Percentiles rank a stretch among this genome's conserved stretches.
These are phyloP conservation scores for Zaprionus camerounensis DNA, from an alignment of 1,140 invertebrate species.

Conservation along the genomic window DNA sequence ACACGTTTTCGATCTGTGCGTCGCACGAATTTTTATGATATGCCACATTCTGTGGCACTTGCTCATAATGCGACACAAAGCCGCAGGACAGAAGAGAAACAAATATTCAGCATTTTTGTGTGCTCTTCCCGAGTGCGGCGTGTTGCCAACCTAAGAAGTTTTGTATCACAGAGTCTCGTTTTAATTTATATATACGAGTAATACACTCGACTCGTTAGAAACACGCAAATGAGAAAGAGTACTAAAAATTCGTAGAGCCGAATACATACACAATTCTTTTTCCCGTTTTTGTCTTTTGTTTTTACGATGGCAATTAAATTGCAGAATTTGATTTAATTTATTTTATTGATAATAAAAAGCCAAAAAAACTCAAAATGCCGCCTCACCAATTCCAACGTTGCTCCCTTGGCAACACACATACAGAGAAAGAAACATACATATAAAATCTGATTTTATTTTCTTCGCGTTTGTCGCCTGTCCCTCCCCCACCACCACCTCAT, in stretches of 20 bases:
- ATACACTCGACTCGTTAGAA: not conserved
- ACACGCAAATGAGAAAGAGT: not conserved
- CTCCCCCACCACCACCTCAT: not conserved
- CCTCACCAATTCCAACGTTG: conserved; percentile 29
- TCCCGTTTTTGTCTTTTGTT: conserved; percentile 47
- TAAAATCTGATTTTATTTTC: conserved; percentile 77
- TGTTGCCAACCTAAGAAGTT: not conserved
- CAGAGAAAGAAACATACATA: conserved; percentile 18
- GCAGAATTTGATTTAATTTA: conserved; percentile 80
- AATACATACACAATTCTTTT: not conserved
- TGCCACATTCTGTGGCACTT: conserved; percentile 45
- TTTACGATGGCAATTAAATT: conserved; percentile 81
- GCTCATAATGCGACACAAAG: conserved; percentile 26
- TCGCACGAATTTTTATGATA: conserved; percentile 8
- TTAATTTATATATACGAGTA: not conserved
- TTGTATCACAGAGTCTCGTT: not conserved
- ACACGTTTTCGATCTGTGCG: conserved; percentile 10
- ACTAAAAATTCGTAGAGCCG: not conserved
- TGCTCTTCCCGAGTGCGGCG: not conserved
- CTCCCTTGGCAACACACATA: not conserved
- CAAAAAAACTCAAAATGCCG: conserved; percentile 57
- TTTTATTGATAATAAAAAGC: conserved; percentile 80
- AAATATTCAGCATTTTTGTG: conserved; percentile 26
- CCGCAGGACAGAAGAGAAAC: conserved; percentile 18
- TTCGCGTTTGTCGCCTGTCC: conserved; percentile 1